Conservation (phyloP, 2,113 vertebrate genomes). For the Arvicanthis niloticus region DNA sequence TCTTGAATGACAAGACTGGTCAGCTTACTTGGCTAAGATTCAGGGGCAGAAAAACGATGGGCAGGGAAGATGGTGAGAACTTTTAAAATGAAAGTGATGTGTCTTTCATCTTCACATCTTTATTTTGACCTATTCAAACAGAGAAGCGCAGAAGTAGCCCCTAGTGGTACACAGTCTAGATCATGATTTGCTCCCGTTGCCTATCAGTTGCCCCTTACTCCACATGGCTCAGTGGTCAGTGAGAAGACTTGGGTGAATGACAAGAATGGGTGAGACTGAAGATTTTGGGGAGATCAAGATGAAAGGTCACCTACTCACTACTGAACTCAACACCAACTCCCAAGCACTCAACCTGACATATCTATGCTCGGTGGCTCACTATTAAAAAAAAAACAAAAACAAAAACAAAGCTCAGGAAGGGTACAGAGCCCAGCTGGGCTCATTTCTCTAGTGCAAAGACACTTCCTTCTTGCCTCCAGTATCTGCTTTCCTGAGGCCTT, state of each 20-base stretch:
- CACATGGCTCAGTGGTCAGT: accelerated
- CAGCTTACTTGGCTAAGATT: neutral
- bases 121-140: neutral
- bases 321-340: neutral
- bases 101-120: too few species aligned
- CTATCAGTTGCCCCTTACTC: neutral
- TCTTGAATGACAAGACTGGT: neutral
- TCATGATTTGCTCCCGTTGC: neutral
- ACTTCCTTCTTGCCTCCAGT: neutral
- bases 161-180: neutral
- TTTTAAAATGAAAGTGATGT: neutral
- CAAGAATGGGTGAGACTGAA: neutral
- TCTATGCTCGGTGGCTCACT: neutral
- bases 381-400: neutral
- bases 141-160: neutral
- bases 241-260: neutral
- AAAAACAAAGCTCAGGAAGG: neutral
- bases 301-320: neutral
- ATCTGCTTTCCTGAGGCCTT: neutral
- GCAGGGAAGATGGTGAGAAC: accelerated
- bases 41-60: neutral
- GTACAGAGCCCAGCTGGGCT: too few species aligned
- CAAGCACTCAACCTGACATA: neutral
- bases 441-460: neutral
- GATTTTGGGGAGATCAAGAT: neutral